A percentile compares a stretch with the other conserved stretches of the same genome.
Conservation (phyloP, 2,113 vertebrate species). For the Platysternon megacephalum region DNA sequence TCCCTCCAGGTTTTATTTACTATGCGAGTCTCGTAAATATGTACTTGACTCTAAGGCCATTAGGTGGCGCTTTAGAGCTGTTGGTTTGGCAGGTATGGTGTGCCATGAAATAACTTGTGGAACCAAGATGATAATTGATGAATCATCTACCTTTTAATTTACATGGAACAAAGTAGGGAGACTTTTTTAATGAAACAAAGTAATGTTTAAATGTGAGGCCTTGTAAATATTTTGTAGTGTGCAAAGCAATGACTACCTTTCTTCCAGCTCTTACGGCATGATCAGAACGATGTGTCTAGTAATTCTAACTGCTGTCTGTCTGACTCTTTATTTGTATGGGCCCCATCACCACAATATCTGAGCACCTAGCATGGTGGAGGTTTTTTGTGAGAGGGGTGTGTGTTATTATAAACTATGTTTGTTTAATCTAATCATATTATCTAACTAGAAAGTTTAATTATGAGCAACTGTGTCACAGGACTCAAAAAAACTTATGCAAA, state of each 20-base stretch:
- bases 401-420: not conserved
- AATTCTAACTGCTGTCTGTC: not conserved
- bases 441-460: not conserved
- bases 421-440: not conserved
- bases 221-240: not conserved
- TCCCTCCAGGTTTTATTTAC: not conserved
- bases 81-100: not conserved
- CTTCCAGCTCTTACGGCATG: not conserved
- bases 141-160: not conserved
- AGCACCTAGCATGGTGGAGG: not conserved
- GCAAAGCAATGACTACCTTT: conserved; percentile 14
- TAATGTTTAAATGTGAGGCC: not conserved
- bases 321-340: not conserved
- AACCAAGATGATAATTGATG: not conserved
- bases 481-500: not conserved
- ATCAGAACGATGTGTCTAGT: not conserved
- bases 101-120: not conserved
- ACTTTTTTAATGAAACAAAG: not conserved
- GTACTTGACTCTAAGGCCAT: conserved; percentile 21
- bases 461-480: not conserved
- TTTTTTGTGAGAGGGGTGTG: too few species aligned
- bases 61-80: conserved; percentile 55
- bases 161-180: not conserved
- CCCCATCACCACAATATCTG: not conserved
- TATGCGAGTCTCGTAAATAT: fast-evolving